Evolutionary conservation across 2,797 vertebrate genomes (phyloP), one percentile per base, ranked within the genome.

Genomic region (Sylvilagus floridanus): DNA sequence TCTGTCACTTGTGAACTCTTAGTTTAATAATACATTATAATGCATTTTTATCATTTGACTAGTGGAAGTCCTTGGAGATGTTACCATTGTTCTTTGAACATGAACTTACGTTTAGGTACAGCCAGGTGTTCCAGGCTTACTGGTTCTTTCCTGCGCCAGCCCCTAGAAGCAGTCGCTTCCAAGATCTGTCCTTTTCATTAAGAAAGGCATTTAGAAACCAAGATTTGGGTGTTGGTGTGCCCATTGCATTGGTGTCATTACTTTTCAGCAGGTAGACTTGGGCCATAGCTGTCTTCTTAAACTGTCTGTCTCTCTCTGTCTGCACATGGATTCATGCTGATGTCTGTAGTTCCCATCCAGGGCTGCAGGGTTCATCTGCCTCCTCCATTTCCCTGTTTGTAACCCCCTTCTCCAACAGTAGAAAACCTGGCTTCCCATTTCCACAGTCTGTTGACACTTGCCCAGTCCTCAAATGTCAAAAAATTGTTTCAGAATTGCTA

Each of bases 1-100:
- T 65, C 66, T 93, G 0, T 88, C 54, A 76, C 72, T 95, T 62
- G 57, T 73, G 50, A 63, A 42, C 76, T 87, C 72, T 91, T 50
- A 14, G 13, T 81, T 72, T 66, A 89, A 73, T 32, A 30, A 72
- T 79, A 90, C 65, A 62, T 60, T 90, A 57, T 42, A 47, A 35
- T 62, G 30, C 30, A 12, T 47, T 83, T 87, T 63, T 88, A 19
- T 88, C 19, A 24, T 77, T 35, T 84, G 84, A 63, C 84, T 26
- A 32, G 5, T 50, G 71, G 54, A 60, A 63, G 68, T 63, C 73
- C 72, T 16, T 32, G 62, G 62, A 54, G 62, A 42, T 2, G 16
- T 65, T 26, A 24, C 50, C 47, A 1, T 35, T 8, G 6, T 84
- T 79, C 77, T 71, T 50, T 26, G 60, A 28, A 26, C 14, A 22